Evolutionary conservation across 1,140 invertebrate genomes (phyloP), one percentile per base, ranked within the genome.

Genomic region (Pseudomyrmex cubaensis): DNA sequence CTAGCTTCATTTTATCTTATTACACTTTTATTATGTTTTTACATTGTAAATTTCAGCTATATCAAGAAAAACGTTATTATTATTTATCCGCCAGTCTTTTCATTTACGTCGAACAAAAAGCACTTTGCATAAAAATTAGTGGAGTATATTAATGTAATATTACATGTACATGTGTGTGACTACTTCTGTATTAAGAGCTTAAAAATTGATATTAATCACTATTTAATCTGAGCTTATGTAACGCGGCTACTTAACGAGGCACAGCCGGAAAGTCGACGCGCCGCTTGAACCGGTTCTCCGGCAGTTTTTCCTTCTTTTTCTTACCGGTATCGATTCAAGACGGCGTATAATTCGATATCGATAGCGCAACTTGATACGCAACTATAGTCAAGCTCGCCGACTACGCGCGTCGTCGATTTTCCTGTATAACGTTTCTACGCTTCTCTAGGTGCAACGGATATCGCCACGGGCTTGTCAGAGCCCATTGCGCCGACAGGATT

Each of bases 291-390:
- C 35, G 46, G 59, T 75, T 64, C 12, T 52, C 46, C 7, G 5
- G 35, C 35, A 4, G 35, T 15, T 25, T 15, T 62, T 75, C 48
- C 9, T 74, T 44, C 35, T 73, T 92, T 89, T 90, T 89, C 86
- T 90, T 86, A 69, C 48, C 82, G 74, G 84, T 93, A 93, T 94
- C 93, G 90, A 93, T 94, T 94, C 91, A 94, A 93, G 93, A 93
- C 91, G 86, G 90, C 93, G 93, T 93, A 94, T 94, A 94, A 94
- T 94, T 94, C 90, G 93, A 94, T 94, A 94, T 94, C 92, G 93
- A 94, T 94, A 92, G 86, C 86, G 93, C 93, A 94, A 94, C 85
- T 74, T 90, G 89, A 94, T 90, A 91, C 90, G 70, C 64, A 89
- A 82, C 73, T 35, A 35, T 35, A 86, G 77, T 83, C 77, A 17